Conservation (phyloP, 2,113 vertebrate genomes). For the Vidua chalybeata region DNA sequence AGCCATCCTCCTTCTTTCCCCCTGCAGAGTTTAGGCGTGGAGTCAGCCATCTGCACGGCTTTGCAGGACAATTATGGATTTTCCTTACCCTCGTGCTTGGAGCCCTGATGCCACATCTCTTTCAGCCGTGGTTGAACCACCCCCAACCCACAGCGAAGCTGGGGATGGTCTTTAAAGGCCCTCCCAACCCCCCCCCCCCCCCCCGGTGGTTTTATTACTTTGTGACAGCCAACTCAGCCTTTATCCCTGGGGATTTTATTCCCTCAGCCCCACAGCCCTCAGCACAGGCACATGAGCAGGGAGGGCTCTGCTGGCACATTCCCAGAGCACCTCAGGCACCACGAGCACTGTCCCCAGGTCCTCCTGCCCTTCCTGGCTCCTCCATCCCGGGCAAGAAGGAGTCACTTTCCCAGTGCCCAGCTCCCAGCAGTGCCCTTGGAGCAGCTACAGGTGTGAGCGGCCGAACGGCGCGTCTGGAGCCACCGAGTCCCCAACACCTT, state of each 20-base stretch:
- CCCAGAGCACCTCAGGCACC: neutral
- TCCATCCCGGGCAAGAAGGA: neutral
- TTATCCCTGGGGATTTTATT: neutral
- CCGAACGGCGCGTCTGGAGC: slow-evolving; percentile 19
- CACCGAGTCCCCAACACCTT: slow-evolving; percentile 63
- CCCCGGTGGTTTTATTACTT: neutral
- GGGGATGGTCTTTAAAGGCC: neutral
- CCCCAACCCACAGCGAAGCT: neutral
- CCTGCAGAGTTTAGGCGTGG: neutral
- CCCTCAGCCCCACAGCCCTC: neutral
- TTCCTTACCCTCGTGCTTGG: neutral
- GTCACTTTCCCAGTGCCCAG: rapidly evolving
- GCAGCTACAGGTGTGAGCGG: slow-evolving; percentile 61
- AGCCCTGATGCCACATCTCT: neutral
- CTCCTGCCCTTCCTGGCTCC: neutral
- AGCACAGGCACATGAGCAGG: rapidly evolving
- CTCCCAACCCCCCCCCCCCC: neutral
- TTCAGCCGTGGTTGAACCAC: rapidly evolving
- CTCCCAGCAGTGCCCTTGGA: neutral
- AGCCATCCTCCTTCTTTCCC: rapidly evolving
- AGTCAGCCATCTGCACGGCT: neutral
- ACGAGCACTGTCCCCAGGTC: rapidly evolving
- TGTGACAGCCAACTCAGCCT: neutral
- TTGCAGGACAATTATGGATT: rapidly evolving
- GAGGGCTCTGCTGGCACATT: neutral